Evolutionary conservation across 2,113 vertebrate species (phyloP), one percentile per base, ranked within the genome.

Genomic region (Coryphaenoides rupestris): DNA sequence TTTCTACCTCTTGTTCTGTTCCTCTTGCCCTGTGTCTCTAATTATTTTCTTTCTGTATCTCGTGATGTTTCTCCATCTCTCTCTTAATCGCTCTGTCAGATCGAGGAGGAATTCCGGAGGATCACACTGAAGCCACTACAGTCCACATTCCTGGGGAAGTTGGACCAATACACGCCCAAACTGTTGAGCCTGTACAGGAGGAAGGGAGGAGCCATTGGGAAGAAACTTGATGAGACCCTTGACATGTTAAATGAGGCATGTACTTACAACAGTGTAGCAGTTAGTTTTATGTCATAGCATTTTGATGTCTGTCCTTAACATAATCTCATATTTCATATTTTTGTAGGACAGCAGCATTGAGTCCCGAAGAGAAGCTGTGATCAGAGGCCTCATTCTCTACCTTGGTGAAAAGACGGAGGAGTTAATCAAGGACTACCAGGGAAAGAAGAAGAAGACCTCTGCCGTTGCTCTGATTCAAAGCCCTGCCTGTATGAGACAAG

Each of bases 341-440:
- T 63, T 63, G 22, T 59, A 53, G 65, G 55, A 73, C 46, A 46
- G 19, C 28, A 73, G n/a, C 55, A 69, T 57, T 60, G 61, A 69
- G 60, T 73, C 55, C 26, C 0, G 33, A 60, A 73, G 61, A 68
- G 71, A 73, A 68, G 65, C 22, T 57, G 58, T 45, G 16, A 65
- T 57, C 56, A 60, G 62, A 70, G 62, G 68, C 52, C 68, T 70
- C 49, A 63, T 21, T 67, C 58, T 62, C 58, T 72, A 62, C 63
- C 63, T 73, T 62, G 60, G 53, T 12, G 40, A 73, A 63, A 68
- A 58, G 47, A 55, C 21, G 1, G 54, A 47, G 17, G 53, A 72
- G 3, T 6, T 72, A 24, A 62, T 72, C 63, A 62, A 61, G 22
- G 65, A 62, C 59, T 62, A 62, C 64, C 5, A 67, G 55, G 65